A percentile compares a stretch with the other conserved stretches of the same genome.
Conservation (phyloP, 2,888 invertebrate species). For the Acholoe squamosa region DNA sequence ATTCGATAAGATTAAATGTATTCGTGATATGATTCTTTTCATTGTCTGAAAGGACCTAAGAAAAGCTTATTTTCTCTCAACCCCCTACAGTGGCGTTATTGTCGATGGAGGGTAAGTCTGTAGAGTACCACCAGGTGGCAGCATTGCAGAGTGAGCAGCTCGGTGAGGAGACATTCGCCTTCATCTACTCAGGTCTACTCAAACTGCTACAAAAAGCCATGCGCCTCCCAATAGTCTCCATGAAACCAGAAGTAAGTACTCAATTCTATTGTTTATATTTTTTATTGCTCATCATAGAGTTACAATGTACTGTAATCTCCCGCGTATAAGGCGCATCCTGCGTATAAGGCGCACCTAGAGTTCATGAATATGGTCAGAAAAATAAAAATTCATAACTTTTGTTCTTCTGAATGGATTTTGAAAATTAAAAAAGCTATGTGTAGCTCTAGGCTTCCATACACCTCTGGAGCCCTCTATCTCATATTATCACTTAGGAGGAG, state of each 20-base stretch:
- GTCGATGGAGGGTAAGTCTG: conserved; percentile 74
- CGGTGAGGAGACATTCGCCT: conserved; percentile 74
- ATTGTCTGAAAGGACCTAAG: neutral
- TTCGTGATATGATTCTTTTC: neutral
- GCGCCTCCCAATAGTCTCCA: conserved; percentile 73
- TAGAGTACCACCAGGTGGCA: conserved; percentile 72
- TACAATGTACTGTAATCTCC: no score
- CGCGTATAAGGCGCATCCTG: no score
- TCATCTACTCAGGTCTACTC: conserved; percentile 76
- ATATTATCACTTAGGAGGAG: no score
- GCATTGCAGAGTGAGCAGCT: conserved; percentile 72
- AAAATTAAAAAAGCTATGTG: no score
- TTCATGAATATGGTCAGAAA: no score
- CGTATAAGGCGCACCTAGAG: no score
- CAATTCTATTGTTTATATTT: neutral
- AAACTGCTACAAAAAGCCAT: conserved; percentile 75
- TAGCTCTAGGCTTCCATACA: no score
- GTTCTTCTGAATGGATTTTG: no score
- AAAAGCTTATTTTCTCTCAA: neutral
- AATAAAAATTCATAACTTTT: no score
- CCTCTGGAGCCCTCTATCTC: no score
- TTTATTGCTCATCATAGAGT: neutral
- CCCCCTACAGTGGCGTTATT: conserved; percentile 74
- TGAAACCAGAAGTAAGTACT: conserved; percentile 77
- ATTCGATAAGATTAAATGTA: no score